Evolutionary conservation across 2,113 vertebrate genomes (phyloP).

Genomic region (Gadus macrocephalus): DNA sequence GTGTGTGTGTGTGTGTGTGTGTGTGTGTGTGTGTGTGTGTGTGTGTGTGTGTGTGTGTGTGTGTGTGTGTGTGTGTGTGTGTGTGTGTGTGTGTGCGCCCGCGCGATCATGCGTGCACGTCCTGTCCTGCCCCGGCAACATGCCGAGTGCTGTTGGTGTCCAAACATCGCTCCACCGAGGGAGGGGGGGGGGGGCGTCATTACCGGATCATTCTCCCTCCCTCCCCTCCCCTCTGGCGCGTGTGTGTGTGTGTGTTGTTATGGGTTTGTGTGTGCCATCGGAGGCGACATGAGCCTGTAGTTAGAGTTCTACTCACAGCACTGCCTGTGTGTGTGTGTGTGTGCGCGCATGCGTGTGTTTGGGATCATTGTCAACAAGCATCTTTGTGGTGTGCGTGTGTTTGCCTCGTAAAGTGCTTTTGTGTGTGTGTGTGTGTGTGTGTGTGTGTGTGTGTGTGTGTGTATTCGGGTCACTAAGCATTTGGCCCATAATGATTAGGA

Average conservation of each 20-base stretch:
- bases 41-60: slow-evolving; percentile 30
- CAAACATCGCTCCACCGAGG: too few species aligned
- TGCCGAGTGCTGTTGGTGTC: too few species aligned
- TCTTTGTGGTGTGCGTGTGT: slow-evolving; percentile 30
- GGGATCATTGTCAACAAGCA: background rate
- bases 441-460: slow-evolving; percentile 12
- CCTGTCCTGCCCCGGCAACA: background rate
- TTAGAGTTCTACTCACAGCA: background rate
- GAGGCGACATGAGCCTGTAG: background rate
- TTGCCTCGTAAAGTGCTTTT: slow-evolving; percentile 15
- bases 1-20: slow-evolving; percentile 27
- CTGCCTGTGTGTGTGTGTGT: slow-evolving; percentile 5
- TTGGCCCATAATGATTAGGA: slow-evolving; percentile 27
- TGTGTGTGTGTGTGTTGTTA: slow-evolving; percentile 5
- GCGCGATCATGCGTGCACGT: slow-evolving; percentile 6
- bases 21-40: background rate
- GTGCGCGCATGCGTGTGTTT: background rate
- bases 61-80: background rate
- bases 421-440: slow-evolving; percentile 11
- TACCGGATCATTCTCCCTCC: too few species aligned
- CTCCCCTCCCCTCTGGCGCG: slow-evolving; percentile 6
- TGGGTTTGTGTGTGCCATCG: slow-evolving; percentile 6
- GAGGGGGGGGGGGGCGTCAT: too few species aligned
- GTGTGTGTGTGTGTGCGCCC: slow-evolving; percentile 28
- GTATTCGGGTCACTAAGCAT: background rate